Base-by-base conservation (phyloP, 2,113 vertebrate genomes). In the Sitta europaea region DNA sequence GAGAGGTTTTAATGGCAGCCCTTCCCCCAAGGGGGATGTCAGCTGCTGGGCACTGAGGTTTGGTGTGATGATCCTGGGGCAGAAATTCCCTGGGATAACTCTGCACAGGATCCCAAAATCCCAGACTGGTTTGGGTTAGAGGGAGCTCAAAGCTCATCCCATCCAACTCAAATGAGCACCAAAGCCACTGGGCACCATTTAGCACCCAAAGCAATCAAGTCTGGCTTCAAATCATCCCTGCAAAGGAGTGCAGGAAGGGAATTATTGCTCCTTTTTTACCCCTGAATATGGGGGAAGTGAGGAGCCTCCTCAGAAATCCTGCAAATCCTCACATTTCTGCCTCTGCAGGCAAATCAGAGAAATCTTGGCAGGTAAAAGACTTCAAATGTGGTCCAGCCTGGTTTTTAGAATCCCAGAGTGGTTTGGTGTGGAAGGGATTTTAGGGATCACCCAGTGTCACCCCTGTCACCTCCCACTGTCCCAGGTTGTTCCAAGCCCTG, bases 361-460 rank as follows among this genome's bases (percentile, higher is more conserved):
- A 63, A 29, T 27, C 22, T 59, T 35, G 55, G 53, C 31, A 58
- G 2, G 1, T 38, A 8, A 42, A 54, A 81, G 35, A 33, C 10
- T 87, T 57, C 27, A 66, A 42, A 55, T 35, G 10, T 78, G 47
- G 29, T 67, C 55, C 65, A 58, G 5, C 6, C 21, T 47, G 55
- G 27, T 27, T 45, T 76, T 76, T 36, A 15, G 12, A 38, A 14
- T 24, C 33, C 7, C 28, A 38, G 47, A 11, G 4, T 24, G 35
- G 59, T 48, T 42, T 66, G 71, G 59, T 31, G 9, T 50, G 20
- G 53, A 5, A 66, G 31, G 31, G 51, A 40, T 17, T 29, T 50
- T 50, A 22, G 35, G 27, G 43, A 21, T 25, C 11, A 29, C 0
- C 42, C 50, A 4, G 0, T 12, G 0, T 61, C 54, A 47, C 3